Evolutionary conservation across 1,140 invertebrate genomes (phyloP).

Genomic region (Oryctes rhinoceros): DNA sequence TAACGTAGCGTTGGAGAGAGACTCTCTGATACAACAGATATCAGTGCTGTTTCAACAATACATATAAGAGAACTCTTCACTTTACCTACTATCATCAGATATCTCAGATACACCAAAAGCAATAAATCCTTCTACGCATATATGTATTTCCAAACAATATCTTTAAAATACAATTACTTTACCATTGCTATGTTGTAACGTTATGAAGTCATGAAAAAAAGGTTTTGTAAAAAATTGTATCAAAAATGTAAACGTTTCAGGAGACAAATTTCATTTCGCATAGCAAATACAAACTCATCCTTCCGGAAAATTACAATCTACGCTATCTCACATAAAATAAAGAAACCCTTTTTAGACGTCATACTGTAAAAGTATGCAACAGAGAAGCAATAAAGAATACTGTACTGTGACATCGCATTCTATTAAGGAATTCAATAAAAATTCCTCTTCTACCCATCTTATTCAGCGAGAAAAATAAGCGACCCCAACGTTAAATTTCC

Average conservation of each 20-base stretch:
- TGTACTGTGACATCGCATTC: constrained; percentile 8
- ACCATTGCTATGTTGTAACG: no score
- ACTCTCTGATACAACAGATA: no score
- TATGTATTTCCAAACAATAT: no score
- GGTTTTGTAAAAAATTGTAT: neutral
- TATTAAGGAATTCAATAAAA: constrained; percentile 20
- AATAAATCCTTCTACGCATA: no score
- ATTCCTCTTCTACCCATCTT: neutral
- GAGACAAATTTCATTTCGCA: constrained; percentile 15
- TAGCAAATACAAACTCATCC: neutral
- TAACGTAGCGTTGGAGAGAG: no score
- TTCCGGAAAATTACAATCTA: neutral
- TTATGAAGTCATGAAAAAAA: neutral
- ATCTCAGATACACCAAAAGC: no score
- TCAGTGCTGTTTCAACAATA: no score
- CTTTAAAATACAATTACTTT: no score
- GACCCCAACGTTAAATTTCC: neutral
- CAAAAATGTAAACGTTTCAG: neutral
- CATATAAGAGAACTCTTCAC: no score
- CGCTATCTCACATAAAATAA: constrained; percentile 4
- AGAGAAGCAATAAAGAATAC: constrained; percentile 1
- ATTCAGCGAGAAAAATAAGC: neutral
- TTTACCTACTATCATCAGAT: no score
- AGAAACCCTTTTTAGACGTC: constrained; percentile 13
- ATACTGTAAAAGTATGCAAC: constrained; percentile 6